These are phyloP conservation scores for Ophioninae sp. DNA, from an alignment of 2,888 invertebrate species.

Conservation along the genomic window DNA sequence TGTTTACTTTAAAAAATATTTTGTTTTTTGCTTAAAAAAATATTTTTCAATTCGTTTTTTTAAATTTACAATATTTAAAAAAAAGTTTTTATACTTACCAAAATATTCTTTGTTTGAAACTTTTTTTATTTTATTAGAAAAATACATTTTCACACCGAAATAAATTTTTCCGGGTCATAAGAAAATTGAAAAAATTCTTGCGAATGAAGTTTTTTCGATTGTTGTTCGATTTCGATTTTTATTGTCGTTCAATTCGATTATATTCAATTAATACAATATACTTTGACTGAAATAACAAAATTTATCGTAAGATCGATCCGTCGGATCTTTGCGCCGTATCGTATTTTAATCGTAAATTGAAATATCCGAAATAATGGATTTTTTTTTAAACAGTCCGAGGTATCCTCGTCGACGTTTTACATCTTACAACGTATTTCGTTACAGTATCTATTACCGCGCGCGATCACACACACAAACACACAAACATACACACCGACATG, in stretches of 20 bases:
- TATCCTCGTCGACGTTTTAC: slow-evolving; percentile 25
- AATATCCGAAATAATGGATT: slow-evolving; percentile 33
- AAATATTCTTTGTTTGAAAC: no score
- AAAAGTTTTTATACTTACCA: no score
- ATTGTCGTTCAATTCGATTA: slow-evolving; percentile 42
- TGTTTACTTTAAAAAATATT: no score
- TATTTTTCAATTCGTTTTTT: no score
- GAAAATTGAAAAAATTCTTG: neutral
- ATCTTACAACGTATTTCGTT: slow-evolving; percentile 52
- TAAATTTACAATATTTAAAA: no score
- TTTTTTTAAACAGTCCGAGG: slow-evolving; percentile 21
- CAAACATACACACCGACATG: neutral
- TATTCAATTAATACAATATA: slow-evolving; percentile 56
- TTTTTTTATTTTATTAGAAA: no score
- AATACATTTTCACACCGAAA: neutral
- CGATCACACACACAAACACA: slow-evolving; percentile 7
- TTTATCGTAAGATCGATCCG: slow-evolving; percentile 46
- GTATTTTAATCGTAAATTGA: slow-evolving; percentile 29
- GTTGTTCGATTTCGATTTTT: slow-evolving; percentile 19
- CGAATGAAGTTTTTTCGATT: slow-evolving; percentile 27
- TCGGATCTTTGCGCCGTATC: slow-evolving; percentile 28
- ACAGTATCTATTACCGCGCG: slow-evolving; percentile 40
- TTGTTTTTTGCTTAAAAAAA: no score
- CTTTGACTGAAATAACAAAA: slow-evolving; percentile 55
- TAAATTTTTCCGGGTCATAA: neutral